Conservation (phyloP, 2,888 invertebrate species). For the Chydorus sphaericus region DNA sequence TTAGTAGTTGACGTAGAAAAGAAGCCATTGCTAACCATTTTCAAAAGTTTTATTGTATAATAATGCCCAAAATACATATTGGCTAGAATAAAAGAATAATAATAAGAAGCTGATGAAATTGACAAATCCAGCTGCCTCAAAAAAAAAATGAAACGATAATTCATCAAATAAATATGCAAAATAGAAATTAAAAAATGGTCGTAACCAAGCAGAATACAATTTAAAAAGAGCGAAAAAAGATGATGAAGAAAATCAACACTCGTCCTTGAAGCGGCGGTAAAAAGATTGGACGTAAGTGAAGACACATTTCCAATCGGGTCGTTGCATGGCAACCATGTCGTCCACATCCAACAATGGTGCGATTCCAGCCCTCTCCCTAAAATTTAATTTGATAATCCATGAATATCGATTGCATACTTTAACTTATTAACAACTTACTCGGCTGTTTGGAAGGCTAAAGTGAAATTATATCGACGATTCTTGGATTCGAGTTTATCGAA, state of each 20-base stretch:
- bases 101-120: too few relatives aligned
- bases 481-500: conserved; percentile 75
- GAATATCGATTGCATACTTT: background rate
- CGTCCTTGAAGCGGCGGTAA: conserved; percentile 80
- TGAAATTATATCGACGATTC: conserved; percentile 84
- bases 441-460: conserved; percentile 91
- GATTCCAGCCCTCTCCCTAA: conserved; percentile 93
- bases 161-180: too few relatives aligned
- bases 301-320: conserved; percentile 99
- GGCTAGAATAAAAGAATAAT: too few relatives aligned
- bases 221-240: background rate
- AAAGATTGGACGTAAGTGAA: conserved; percentile 98
- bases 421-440: conserved; percentile 65
- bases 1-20: too few relatives aligned
- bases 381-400: background rate
- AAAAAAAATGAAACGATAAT: too few relatives aligned
- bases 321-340: conserved; percentile 95
- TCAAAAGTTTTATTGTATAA: too few relatives aligned
- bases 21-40: too few relatives aligned
- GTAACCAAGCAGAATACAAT: background rate
- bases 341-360: conserved; percentile 93
- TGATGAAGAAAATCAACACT: conserved; percentile 1
- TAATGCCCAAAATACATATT: too few relatives aligned
- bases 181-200: too few relatives aligned
- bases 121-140: too few relatives aligned